Conservation (phyloP, 2,888 invertebrate genomes). For the Neoitamus cyanurus region DNA sequence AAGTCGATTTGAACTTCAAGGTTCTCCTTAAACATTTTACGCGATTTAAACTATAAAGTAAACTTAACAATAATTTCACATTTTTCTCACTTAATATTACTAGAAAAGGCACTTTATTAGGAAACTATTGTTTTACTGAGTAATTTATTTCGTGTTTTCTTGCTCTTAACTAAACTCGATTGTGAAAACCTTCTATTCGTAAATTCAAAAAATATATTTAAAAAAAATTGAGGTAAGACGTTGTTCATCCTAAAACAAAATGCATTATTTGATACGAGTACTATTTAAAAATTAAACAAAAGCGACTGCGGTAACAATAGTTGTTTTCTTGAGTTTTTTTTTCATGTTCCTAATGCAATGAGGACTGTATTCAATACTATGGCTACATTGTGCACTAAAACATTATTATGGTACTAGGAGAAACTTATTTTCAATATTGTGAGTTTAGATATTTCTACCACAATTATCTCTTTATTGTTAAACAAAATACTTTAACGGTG, state of each 20-base stretch:
- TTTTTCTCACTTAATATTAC: conserved; percentile 25
- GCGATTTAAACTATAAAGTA: conserved; percentile 13
- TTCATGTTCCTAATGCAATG: background rate
- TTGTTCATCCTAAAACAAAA: conserved; percentile 51
- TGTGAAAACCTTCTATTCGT: background rate
- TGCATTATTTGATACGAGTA: conserved; percentile 19
- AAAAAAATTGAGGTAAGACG: conserved; percentile 52
- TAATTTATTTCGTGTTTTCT: conserved; percentile 17
- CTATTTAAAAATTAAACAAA: conserved; percentile 33
- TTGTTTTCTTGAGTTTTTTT: conserved; percentile 13
- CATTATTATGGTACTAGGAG: conserved; percentile 9
- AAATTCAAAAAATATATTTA: background rate
- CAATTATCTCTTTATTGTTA: background rate
- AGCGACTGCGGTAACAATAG: conserved; percentile 50
- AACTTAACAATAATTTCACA: conserved; percentile 40
- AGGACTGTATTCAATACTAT: background rate
- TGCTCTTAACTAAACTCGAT: background rate
- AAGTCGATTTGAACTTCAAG: conserved; percentile 48
- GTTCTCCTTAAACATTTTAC: conserved; percentile 30
- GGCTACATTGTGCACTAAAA: conserved; percentile 1
- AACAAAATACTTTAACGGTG: conserved; percentile 50
- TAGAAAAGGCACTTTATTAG: conserved; percentile 51
- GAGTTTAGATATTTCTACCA: background rate
- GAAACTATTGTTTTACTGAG: conserved; percentile 50
- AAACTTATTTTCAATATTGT: conserved; percentile 4